Evolutionary conservation across 2,797 vertebrate species (phyloP), one percentile per base, ranked within the genome.

Genomic region (Centroberyx gerrardi): DNA sequence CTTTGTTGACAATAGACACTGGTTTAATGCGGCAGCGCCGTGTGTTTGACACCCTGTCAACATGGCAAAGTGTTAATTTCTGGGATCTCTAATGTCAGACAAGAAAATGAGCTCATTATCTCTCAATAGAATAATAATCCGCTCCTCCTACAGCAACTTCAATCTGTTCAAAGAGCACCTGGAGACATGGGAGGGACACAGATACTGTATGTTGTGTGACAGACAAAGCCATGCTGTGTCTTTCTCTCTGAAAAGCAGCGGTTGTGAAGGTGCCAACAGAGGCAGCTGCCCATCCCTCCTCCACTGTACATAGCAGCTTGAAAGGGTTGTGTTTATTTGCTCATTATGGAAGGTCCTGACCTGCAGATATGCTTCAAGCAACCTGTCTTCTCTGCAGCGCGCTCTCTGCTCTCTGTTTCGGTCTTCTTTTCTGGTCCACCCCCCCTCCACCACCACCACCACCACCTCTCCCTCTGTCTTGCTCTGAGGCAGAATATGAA

Each of bases 31-130:
- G 17, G 72, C 76, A 8, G 27, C 1, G 22, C 59, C 5, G 12
- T 18, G 52, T 78, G 72, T 85, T n/a, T 82, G 86, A 91, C 61
- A 78, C 80, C 84, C 84, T 90, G 89, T 90, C 90, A 89, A 76
- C 74, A 56, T 8, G 49, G 40, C 36, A 5, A 76, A 78, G 84
- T 83, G 74, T 68, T 90, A 63, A 53, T 88, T 84, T 84, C 75
- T 80, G 68, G 62, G 60, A 84, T 87, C 90, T 82, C 70, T 80
- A 75, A 87, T 80, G 86, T 86, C 84, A 86, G 56, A 82, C 0
- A n/a, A 67, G 68, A 83, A 85, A 86, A 88, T 85, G 63, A 88
- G 83, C 86, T 90, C 78, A 89, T 92, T 93, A 92, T 87, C 73
- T 84, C 73, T 58, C 69, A 62, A 65, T 68, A 52, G 78, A 90